Evolutionary conservation across 1,140 invertebrate species (phyloP).

Genomic region (Zaprionus gabonicus): DNA sequence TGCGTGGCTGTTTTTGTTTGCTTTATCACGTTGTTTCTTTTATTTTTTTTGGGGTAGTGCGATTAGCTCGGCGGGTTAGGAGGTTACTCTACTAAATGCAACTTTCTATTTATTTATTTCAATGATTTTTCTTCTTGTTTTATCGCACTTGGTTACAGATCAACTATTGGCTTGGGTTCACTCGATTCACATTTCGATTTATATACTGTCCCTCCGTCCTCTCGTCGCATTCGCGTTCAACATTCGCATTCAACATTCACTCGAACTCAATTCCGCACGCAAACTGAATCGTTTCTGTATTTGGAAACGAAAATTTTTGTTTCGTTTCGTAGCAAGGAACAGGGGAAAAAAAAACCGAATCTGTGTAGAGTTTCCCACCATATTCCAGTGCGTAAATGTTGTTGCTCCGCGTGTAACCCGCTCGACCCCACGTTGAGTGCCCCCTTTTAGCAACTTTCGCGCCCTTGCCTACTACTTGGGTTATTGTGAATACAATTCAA

Average conservation of each 20-base stretch:
- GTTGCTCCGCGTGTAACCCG: slow-evolving; percentile 26
- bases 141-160: slow-evolving; percentile 8
- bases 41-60: background rate
- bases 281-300: slow-evolving; percentile 83
- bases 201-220: slow-evolving; percentile 21
- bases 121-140: background rate
- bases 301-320: slow-evolving; percentile 74
- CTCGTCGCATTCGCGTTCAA: slow-evolving; percentile 22
- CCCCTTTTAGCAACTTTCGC: slow-evolving; percentile 8
- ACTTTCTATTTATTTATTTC: background rate
- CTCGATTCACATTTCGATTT: slow-evolving; percentile 42
- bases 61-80: background rate
- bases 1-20: slow-evolving; percentile 35
- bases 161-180: slow-evolving; percentile 14
- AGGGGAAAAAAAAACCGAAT: slow-evolving; percentile 30
- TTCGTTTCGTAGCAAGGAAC: slow-evolving; percentile 51
- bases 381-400: slow-evolving; percentile 79
- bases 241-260: slow-evolving; percentile 63
- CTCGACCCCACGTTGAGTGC: background rate
- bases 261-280: slow-evolving; percentile 76
- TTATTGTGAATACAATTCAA: slow-evolving; percentile 30
- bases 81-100: slow-evolving; percentile 2
- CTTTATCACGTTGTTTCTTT: slow-evolving; percentile 23
- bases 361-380: slow-evolving; percentile 72
- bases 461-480: slow-evolving; percentile 6